Evolutionary conservation across 1,140 invertebrate species (phyloP).

Genomic region (Xylocopa sonorina): DNA sequence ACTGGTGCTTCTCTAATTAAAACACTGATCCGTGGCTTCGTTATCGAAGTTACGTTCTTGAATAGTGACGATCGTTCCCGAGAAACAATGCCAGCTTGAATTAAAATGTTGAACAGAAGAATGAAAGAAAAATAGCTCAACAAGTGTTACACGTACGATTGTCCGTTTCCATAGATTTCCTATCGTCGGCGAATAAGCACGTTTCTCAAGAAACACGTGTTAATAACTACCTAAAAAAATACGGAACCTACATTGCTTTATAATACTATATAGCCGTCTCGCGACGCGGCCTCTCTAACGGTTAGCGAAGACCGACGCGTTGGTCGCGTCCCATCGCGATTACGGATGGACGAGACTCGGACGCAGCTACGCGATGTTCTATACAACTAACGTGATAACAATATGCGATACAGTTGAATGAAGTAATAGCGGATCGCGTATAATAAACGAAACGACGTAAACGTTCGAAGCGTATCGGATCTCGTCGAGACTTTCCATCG

Average conservation of each 20-base stretch:
- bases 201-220: conserved; percentile 15
- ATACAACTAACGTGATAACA: conserved; percentile 19
- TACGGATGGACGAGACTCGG: conserved; percentile 23
- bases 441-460: conserved; percentile 40
- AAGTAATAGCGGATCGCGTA: conserved; percentile 47
- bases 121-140: no score
- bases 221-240: conserved; percentile 24
- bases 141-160: not conserved
- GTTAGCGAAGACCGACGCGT: conserved; percentile 28
- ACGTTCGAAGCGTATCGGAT: not conserved
- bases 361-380: conserved; percentile 20
- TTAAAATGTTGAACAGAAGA: not conserved
- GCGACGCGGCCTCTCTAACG: conserved; percentile 18
- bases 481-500: not conserved
- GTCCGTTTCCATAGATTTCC: not conserved
- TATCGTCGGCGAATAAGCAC: not conserved
- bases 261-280: conserved; percentile 38
- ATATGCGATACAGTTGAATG: conserved; percentile 39
- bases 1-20: conserved; percentile 55
- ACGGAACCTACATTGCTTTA: conserved; percentile 43
- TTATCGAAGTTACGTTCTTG: conserved; percentile 20
- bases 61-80: conserved; percentile 2
- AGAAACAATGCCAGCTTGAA: not conserved
- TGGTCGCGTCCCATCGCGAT: conserved; percentile 22
- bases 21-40: conserved; percentile 39